Evolutionary conservation across 2,113 vertebrate species (phyloP).

Genomic region (Aepyceros melampus): DNA sequence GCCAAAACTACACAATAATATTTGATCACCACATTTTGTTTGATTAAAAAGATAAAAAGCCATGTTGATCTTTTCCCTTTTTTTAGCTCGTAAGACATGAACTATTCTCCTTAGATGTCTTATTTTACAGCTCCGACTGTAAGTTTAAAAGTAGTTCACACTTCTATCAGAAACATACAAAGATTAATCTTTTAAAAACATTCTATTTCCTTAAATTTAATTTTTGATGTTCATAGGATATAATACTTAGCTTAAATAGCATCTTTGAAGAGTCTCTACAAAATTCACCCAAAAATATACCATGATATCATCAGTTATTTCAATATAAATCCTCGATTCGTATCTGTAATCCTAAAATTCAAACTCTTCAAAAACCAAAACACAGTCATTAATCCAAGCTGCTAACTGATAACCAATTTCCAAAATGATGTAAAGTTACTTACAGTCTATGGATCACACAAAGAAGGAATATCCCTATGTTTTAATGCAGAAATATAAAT

Average conservation of each 20-base stretch:
- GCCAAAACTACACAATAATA: background rate
- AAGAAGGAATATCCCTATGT: background rate
- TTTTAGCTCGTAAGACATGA: background rate
- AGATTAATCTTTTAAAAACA: background rate
- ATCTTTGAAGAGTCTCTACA: background rate
- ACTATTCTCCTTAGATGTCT: background rate
- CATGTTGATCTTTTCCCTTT: background rate
- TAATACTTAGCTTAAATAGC: background rate
- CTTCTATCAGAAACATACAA: background rate
- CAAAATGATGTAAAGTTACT: background rate
- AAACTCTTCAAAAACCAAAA: background rate
- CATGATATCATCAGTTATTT: background rate
- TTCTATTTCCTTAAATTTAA: background rate
- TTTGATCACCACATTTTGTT: background rate
- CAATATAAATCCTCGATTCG: background rate
- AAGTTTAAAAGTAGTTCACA: background rate
- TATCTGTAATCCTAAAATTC: background rate
- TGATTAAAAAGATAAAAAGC: background rate
- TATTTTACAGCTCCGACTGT: background rate
- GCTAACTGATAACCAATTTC: background rate
- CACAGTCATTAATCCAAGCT: background rate
- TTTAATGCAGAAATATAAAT: background rate
- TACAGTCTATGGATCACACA: background rate
- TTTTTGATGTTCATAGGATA: background rate
- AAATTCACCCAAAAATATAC: background rate